phyloP scores from a whole-genome alignment of 2,888 invertebrate genomes.

The Drosophila limbata region DNA sequence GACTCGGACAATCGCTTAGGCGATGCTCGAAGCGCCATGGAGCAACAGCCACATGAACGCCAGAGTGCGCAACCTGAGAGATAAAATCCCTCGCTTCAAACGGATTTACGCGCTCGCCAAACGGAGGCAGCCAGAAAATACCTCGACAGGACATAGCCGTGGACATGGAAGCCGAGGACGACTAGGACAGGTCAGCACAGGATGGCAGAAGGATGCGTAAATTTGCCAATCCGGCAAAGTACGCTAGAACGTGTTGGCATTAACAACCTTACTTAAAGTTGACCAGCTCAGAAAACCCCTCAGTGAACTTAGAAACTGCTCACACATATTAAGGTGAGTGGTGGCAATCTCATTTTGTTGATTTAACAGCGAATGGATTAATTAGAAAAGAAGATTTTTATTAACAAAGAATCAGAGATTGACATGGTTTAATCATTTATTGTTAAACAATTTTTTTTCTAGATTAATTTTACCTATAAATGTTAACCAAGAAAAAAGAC shows the following conservation, averaged over 20 bases:
- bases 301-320: conserved; percentile 1
- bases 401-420: background rate
- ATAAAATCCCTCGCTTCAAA: conserved; percentile 69
- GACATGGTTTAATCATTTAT: background rate
- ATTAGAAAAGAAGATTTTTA: background rate
- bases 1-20: conserved; percentile 28
- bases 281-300: conserved; percentile 30
- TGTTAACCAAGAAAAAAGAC: too few relatives aligned
- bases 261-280: conserved; percentile 49
- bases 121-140: conserved; percentile 43
- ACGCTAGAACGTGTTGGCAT: conserved; percentile 63
- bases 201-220: conserved; percentile 46
- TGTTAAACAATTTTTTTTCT: background rate
- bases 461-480: too few relatives aligned
- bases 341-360: background rate
- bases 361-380: background rate
- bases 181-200: conserved; percentile 1
- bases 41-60: conserved; percentile 49
- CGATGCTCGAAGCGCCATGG: conserved; percentile 20
- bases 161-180: conserved; percentile 10
- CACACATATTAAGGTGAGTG: too few relatives aligned
- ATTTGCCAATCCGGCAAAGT: conserved; percentile 66
- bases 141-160: conserved; percentile 25
- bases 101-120: conserved; percentile 64
- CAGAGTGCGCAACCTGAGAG: conserved; percentile 39